Conservation (phyloP, 2,888 invertebrate species). For the Nomada goodeniana region DNA sequence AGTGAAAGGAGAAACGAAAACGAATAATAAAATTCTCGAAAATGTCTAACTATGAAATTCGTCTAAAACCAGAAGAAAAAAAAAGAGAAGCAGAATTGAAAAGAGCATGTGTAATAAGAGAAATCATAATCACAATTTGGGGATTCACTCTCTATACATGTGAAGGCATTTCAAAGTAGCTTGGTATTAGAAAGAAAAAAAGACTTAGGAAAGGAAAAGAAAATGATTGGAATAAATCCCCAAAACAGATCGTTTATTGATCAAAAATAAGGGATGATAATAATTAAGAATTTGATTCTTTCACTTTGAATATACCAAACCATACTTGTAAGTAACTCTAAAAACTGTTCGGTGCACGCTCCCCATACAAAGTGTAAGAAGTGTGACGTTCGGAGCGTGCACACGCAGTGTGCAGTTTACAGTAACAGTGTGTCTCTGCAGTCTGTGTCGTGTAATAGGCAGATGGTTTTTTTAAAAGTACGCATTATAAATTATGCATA, state of each 20-base stretch:
- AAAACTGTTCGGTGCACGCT: conserved; percentile 77
- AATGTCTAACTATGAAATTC: not conserved
- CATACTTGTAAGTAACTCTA: conserved; percentile 80
- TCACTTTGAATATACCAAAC: conserved; percentile 80
- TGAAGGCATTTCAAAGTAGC: conserved; percentile 1
- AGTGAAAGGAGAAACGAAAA: conserved; percentile 22
- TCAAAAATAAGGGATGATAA: conserved; percentile 82
- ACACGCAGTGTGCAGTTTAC: conserved; percentile 78
- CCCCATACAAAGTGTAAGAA: conserved; percentile 73
- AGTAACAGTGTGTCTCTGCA: conserved; percentile 77
- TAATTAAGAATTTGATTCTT: conserved; percentile 81
- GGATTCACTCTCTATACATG: conserved; percentile 52
- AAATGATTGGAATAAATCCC: conserved; percentile 75
- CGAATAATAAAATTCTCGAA: not conserved
- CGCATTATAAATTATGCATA: conserved; percentile 69
- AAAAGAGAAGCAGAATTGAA: not conserved
- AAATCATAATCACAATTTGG: conserved; percentile 48
- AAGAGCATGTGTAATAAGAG: conserved; percentile 9
- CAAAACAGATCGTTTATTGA: conserved; percentile 82
- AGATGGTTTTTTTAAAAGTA: conserved; percentile 67
- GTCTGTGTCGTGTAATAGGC: conserved; percentile 78
- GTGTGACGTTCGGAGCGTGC: conserved; percentile 76
- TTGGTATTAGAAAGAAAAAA: not conserved
- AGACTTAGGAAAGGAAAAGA: conserved; percentile 62
- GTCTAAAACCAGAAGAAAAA: conserved; percentile 4